phyloP scores from a whole-genome alignment of 2,888 invertebrate genomes.

The Pandemis corylana region DNA sequence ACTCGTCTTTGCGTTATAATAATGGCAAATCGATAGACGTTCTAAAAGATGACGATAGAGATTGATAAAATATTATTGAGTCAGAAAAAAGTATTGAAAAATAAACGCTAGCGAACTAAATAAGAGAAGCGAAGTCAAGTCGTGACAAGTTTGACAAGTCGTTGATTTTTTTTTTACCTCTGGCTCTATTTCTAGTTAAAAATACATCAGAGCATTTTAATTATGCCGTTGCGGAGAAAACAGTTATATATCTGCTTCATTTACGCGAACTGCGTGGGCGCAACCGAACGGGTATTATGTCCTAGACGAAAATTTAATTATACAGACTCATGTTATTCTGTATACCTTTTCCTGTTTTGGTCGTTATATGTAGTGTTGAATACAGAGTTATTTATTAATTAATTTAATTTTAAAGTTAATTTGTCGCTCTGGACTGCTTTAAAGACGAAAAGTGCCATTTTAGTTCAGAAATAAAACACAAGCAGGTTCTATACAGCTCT shows the following conservation, averaged over 20 bases:
- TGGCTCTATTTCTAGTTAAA: neutral
- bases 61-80: neutral
- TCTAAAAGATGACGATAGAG: neutral
- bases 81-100: neutral
- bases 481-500: too few relatives aligned
- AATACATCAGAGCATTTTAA: neutral
- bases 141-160: constrained; percentile 12
- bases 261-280: too few relatives aligned
- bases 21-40: neutral
- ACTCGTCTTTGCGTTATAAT: neutral
- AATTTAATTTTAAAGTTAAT: too few relatives aligned
- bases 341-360: too few relatives aligned
- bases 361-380: too few relatives aligned
- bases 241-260: neutral
- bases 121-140: neutral
- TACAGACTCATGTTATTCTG: too few relatives aligned
- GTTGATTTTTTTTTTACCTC: neutral
- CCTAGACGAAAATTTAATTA: too few relatives aligned
- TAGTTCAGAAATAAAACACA: too few relatives aligned
- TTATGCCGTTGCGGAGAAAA: neutral
- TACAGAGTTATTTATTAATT: too few relatives aligned
- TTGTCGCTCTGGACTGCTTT: too few relatives aligned
- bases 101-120: neutral
- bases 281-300: too few relatives aligned
- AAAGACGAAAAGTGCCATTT: too few relatives aligned